Base-by-base conservation (phyloP, 30 jellyfish, hydroid and myxozoan genomes). In the Cassiopea xamachana region DNA sequence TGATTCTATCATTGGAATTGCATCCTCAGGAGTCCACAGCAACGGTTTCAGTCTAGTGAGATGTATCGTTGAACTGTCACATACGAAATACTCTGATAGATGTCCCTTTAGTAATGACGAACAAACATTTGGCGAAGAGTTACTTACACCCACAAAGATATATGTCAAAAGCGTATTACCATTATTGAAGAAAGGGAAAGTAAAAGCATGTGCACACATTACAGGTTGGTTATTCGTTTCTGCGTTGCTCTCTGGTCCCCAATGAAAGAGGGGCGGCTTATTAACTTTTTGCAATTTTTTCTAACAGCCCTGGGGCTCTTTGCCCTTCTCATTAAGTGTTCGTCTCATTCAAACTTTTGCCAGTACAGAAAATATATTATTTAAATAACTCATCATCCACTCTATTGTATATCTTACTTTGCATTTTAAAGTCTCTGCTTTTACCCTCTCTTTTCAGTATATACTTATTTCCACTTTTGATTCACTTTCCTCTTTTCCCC, bases 11-110 rank as follows among this genome's bases (percentile, higher is more conserved):
- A 86, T 95, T 72, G 99, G 99, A 10, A 71, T 95, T 12, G 98
- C 95, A 3, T 95, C 99, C 9, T 95, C 99, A 46, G 99, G 99
- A n/a, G 60, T 95, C 51, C 99, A 95, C 85, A 95, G 99, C 96
- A 95, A 95, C 67, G 99, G 99, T 48, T 95, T 91, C 82, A 95
- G 99, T 87, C 43, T 95, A 80, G 99, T 95, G 59, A 68, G 99
- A 46, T 83, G 82, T 80, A 83, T 95, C 60, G 85, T 95, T 39
- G 98, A 91, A 61, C 71, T 81, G 8, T 83, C 89, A 13, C 93
- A 92, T 16, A 46, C 88, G 5, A 64, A 39, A 7, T 87, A 86
- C 39, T 51, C 69, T 17, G 97, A 90, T 61, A 62, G n/a, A 1
- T 95, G 99, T 73, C 99, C 99, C 1, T 95, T 89, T 75, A 80